phyloP scores from a whole-genome alignment of 2,888 invertebrate genomes.

The Drosophila picticornis region DNA sequence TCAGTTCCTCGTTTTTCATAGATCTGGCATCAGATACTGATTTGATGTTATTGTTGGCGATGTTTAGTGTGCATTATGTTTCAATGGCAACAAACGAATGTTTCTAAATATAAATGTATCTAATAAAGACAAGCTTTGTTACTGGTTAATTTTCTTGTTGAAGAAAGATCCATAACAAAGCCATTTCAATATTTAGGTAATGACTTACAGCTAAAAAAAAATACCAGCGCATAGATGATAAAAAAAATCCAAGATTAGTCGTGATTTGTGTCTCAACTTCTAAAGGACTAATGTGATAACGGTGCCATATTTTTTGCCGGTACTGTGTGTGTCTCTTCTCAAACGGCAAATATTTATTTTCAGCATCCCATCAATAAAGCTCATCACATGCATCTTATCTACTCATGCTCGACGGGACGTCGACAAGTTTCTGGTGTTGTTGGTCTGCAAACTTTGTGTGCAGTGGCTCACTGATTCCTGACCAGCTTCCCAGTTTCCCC shows the following conservation, averaged over 20 bases:
- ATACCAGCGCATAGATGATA: not conserved
- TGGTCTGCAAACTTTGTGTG: conserved; percentile 46
- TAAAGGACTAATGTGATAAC: not conserved
- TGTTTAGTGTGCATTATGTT: not conserved
- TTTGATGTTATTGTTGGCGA: not conserved
- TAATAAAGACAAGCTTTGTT: not conserved
- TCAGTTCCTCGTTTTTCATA: not conserved
- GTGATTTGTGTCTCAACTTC: not conserved
- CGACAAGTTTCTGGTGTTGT: conserved; percentile 39
- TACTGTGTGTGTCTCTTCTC: not conserved
- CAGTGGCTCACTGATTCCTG: conserved; percentile 3
- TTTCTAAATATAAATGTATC: not conserved
- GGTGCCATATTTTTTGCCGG: conserved; percentile 1
- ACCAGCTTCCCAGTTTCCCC: not conserved
- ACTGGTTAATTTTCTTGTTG: not conserved
- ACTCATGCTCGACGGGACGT: conserved; percentile 31
- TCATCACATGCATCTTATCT: conserved; percentile 52
- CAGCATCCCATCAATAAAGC: conserved; percentile 69
- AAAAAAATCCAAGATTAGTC: not conserved
- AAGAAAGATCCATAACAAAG: not conserved
- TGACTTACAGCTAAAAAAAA: not conserved
- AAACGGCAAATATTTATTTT: not conserved
- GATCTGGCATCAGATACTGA: not conserved
- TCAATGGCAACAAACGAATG: not conserved
- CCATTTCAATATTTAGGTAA: not conserved